phyloP scores from a whole-genome alignment of 1,140 invertebrate species.

The Ceratina japonica region DNA sequence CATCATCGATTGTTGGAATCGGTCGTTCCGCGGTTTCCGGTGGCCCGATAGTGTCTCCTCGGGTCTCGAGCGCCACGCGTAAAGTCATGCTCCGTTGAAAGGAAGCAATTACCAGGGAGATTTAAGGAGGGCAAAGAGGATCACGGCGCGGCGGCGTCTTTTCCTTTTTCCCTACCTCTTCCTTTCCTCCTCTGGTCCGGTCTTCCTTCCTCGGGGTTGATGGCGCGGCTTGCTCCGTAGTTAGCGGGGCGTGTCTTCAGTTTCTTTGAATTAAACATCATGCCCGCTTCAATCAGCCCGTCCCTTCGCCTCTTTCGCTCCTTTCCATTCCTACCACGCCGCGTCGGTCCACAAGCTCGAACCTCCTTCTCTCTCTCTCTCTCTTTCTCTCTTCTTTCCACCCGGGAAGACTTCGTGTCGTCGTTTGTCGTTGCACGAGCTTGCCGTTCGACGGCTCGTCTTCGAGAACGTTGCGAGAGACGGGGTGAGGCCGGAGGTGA shows the following conservation, averaged over 20 bases:
- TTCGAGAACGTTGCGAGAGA: conserved; percentile 18
- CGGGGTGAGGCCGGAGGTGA: conserved; percentile 44
- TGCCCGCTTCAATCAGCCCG: conserved; percentile 71
- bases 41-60: neutral
- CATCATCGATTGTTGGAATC: conserved; percentile 15
- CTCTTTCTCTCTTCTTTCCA: neutral
- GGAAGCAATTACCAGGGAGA: conserved; percentile 61
- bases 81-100: conserved; percentile 42
- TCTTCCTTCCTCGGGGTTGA: conserved; percentile 57
- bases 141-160: conserved; percentile 40
- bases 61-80: conserved; percentile 9
- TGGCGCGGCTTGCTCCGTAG: conserved; percentile 58
- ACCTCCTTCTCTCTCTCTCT: no score
- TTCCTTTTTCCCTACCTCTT: conserved; percentile 7
- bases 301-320: conserved; percentile 37
- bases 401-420: neutral
- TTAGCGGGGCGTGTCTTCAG: conserved; percentile 68
- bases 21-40: neutral
- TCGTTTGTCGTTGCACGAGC: conserved; percentile 2
- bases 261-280: conserved; percentile 77
- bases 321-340: conserved; percentile 32
- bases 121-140: conserved; percentile 59
- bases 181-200: conserved; percentile 28
- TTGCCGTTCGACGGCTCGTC: conserved; percentile 8
- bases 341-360: conserved; percentile 44